Conservation (phyloP, 2,888 invertebrate species). For the Mongoloraphidia duomilia region DNA sequence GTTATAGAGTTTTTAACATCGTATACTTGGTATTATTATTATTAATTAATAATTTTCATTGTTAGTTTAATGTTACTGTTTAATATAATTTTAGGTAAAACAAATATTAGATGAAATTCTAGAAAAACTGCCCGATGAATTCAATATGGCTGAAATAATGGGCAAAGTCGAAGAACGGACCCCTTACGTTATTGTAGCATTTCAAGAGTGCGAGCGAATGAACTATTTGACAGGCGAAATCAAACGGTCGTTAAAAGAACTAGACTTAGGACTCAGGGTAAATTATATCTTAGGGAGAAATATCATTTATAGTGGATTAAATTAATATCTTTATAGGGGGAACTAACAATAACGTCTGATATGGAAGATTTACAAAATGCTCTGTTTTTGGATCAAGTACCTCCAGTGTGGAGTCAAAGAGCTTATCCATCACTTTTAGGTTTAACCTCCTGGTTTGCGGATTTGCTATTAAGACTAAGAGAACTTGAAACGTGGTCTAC, state of each 20-base stretch:
- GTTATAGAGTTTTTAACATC: no score
- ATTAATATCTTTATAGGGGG: conserved; percentile 45
- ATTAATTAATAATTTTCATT: no score
- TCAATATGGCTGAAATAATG: conserved; percentile 91
- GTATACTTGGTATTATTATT: no score
- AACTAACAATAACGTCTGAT: conserved; percentile 87
- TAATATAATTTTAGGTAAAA: conserved; percentile 50
- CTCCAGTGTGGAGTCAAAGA: conserved; percentile 69
- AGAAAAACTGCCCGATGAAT: conserved; percentile 90
- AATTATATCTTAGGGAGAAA: background rate
- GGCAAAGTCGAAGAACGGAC: conserved; percentile 91
- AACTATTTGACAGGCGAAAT: conserved; percentile 84
- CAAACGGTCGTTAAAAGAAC: conserved; percentile 75
- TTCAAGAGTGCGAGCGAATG: conserved; percentile 94
- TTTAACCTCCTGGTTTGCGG: conserved; percentile 85
- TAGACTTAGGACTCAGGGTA: conserved; percentile 85
- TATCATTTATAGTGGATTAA: background rate
- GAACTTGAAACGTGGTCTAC: conserved; percentile 90
- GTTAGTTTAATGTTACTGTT: no score
- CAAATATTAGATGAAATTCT: conserved; percentile 88
- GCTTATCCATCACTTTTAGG: conserved; percentile 88
- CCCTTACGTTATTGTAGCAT: conserved; percentile 90
- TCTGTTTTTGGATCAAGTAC: conserved; percentile 85
- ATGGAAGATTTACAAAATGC: conserved; percentile 93
- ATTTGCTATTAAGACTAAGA: conserved; percentile 69